Percentiles rank a stretch among this genome's conserved stretches.
phyloP scores from a whole-genome alignment of 2,113 vertebrate species.

The Lagenorhynchus albirostris region DNA sequence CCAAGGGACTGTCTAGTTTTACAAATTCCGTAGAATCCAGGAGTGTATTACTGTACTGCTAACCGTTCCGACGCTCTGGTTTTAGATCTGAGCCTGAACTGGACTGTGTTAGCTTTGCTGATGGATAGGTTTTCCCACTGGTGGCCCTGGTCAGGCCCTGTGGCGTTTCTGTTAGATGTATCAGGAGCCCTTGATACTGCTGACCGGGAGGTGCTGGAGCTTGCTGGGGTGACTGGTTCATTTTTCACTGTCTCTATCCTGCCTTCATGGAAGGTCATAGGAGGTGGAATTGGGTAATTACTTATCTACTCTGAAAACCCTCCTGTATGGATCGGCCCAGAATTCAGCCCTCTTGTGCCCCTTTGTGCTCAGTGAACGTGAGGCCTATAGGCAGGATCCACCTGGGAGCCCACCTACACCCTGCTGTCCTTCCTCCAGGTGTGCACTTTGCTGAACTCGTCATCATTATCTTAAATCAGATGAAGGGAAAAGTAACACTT shows the following conservation, averaged over 20 bases:
- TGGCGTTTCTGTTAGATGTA: slow-evolving; percentile 66
- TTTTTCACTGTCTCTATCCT: slow-evolving; percentile 62
- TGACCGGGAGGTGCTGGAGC: slow-evolving; percentile 58
- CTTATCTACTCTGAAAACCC: slow-evolving; percentile 44
- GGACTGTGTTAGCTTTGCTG: slow-evolving; percentile 31
- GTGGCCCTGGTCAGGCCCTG: background rate
- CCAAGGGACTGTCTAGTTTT: background rate
- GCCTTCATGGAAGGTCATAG: slow-evolving; percentile 47
- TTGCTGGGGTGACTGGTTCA: slow-evolving; percentile 70
- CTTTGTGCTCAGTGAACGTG: background rate
- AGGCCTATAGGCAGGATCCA: background rate
- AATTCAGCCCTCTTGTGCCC: background rate
- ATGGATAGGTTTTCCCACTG: slow-evolving; percentile 27
- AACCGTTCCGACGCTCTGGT: background rate
- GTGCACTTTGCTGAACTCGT: background rate
- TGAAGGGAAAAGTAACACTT: background rate
- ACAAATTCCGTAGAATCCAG: background rate
- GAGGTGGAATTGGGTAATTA: slow-evolving; percentile 58
- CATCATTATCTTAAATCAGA: background rate
- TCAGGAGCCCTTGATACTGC: slow-evolving; percentile 61
- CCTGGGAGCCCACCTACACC: background rate
- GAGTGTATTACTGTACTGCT: background rate
- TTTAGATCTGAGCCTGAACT: background rate
- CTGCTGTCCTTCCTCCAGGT: background rate
- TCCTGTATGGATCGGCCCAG: background rate